Percentiles rank a stretch among this genome's conserved stretches.
These are phyloP conservation scores for Alaudala cheleensis DNA, from an alignment of 2,113 vertebrate genomes.

Conservation along the genomic window DNA sequence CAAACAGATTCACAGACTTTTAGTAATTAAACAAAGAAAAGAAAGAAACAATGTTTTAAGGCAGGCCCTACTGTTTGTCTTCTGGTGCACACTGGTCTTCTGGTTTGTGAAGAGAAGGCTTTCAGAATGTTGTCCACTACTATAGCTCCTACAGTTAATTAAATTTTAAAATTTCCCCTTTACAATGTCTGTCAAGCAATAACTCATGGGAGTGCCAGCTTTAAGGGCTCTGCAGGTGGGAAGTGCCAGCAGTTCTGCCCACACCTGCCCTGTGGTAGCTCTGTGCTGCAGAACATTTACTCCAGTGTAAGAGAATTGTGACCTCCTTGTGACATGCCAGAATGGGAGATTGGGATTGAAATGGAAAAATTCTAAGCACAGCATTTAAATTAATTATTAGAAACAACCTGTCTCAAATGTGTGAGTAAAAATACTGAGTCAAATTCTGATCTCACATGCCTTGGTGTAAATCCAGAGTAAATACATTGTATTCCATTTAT, in stretches of 20 bases:
- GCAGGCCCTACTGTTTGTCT: neutral
- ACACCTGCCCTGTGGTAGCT: neutral
- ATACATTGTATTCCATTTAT: neutral
- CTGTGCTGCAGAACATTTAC: neutral
- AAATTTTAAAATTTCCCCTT: neutral
- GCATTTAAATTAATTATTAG: neutral
- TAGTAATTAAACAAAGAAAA: neutral
- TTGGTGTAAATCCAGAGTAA: neutral
- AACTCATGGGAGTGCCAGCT: neutral
- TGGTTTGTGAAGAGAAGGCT: neutral
- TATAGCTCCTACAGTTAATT: fast-evolving
- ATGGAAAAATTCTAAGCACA: neutral
- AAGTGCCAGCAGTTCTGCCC: neutral
- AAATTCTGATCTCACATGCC: neutral
- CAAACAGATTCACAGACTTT: neutral
- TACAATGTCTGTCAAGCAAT: neutral
- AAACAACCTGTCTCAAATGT: neutral
- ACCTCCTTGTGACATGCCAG: neutral
- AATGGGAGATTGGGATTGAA: neutral
- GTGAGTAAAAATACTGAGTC: neutral
- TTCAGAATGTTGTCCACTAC: neutral
- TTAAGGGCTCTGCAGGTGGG: neutral
- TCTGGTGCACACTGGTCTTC: neutral
- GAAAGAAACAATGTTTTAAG: neutral
- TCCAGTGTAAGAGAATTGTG: neutral